Evolutionary conservation across 2,888 invertebrate genomes (phyloP).

Genomic region (Lamellibrachia columna): DNA sequence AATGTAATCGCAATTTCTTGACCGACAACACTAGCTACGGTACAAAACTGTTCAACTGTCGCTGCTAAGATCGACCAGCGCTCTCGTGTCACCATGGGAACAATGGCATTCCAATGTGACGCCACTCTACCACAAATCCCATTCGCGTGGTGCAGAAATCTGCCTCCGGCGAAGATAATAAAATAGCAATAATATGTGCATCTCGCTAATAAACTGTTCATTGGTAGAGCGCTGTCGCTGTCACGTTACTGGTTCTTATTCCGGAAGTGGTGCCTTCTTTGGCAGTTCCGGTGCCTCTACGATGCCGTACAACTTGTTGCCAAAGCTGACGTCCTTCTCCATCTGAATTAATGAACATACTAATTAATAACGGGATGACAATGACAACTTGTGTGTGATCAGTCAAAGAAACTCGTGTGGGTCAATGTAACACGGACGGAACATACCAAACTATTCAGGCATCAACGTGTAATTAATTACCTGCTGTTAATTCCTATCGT

Average conservation of each 20-base stretch:
- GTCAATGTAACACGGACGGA: not conserved
- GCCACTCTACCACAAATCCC: not conserved
- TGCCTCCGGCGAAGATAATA: not conserved
- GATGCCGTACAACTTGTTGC: not conserved
- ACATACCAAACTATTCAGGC: not conserved
- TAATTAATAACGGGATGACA: not conserved
- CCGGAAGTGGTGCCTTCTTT: not conserved
- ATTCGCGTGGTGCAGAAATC: not conserved
- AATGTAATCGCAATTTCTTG: not conserved
- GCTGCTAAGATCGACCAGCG: not conserved
- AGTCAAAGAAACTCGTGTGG: not conserved
- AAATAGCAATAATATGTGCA: slow-evolving; percentile 6
- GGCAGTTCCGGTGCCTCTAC: not conserved
- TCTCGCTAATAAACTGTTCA: not conserved
- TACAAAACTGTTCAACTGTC: not conserved
- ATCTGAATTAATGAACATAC: not conserved
- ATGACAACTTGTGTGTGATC: not conserved
- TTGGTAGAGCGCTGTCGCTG: not conserved
- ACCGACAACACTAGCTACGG: not conserved
- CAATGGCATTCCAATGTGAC: not conserved
- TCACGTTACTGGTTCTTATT: slow-evolving; percentile 8
- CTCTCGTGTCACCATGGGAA: not conserved
- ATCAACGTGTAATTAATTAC: no score
- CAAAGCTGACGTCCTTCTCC: not conserved
- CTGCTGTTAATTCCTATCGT: no score